Evolutionary conservation across 30 jellyfish, hydroid and myxozoan genomes (phyloP).

Genomic region (Aurelia aurita complex sp. Pacific): DNA sequence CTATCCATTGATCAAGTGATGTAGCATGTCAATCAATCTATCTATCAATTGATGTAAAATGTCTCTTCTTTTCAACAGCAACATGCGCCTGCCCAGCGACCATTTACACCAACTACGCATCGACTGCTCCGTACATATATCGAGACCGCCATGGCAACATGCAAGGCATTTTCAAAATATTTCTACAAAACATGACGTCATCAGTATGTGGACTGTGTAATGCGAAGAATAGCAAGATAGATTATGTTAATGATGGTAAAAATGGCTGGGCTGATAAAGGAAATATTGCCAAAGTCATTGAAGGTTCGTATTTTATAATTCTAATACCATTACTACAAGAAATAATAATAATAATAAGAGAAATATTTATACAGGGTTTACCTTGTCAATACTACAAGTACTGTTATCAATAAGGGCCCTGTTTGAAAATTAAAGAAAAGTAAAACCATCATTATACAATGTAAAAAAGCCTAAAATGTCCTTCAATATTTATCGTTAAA

Average conservation of each 20-base stretch:
- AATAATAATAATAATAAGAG: too few species aligned
- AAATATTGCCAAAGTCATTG: constrained; percentile 22
- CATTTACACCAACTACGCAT: constrained; percentile 69
- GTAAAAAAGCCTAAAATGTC: too few species aligned
- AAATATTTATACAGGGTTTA: too few species aligned
- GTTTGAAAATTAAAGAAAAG: too few species aligned
- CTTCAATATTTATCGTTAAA: too few species aligned
- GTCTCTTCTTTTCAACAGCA: constrained; percentile 6
- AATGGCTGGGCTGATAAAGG: constrained; percentile 68
- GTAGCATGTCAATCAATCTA: too few species aligned
- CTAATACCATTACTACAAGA: too few species aligned
- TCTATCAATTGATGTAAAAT: too few species aligned
- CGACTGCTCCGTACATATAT: constrained; percentile 44
- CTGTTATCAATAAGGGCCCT: too few species aligned
- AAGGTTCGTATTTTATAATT: constrained; percentile 18
- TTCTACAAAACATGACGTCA: constrained; percentile 51
- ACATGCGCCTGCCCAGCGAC: constrained; percentile 92
- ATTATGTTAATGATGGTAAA: constrained; percentile 56
- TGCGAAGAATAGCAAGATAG: constrained; percentile 31
- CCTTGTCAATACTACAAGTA: too few species aligned
- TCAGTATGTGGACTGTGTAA: constrained; percentile 65
- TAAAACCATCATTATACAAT: too few species aligned
- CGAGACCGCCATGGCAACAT: constrained; percentile 53
- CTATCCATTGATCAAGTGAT: too few species aligned
- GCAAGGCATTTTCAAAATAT: constrained; percentile 52